Conservation (phyloP, 1,140 invertebrate genomes). For the Drosophila arawakana region DNA sequence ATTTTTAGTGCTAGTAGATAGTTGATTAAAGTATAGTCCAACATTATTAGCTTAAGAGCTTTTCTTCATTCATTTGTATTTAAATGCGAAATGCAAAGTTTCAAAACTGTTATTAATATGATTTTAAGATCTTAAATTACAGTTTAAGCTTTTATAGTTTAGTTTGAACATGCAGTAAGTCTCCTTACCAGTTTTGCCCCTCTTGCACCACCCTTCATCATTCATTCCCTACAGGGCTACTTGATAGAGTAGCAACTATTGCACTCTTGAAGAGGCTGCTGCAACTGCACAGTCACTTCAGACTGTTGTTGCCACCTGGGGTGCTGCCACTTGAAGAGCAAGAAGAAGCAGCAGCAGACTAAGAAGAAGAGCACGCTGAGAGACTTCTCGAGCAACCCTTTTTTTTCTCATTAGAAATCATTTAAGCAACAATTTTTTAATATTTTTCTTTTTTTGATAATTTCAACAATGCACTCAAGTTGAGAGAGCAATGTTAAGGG, state of each 20-base stretch:
- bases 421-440: slow-evolving; percentile 68
- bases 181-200: background rate
- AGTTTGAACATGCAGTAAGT: too few species aligned
- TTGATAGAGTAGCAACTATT: slow-evolving; percentile 7
- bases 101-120: too few species aligned
- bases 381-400: slow-evolving; percentile 37
- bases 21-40: too few species aligned
- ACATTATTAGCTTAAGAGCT: too few species aligned
- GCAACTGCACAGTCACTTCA: slow-evolving; percentile 24
- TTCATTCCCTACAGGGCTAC: background rate
- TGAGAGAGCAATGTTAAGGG: slow-evolving; percentile 48
- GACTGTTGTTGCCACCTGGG: slow-evolving; percentile 36
- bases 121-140: too few species aligned
- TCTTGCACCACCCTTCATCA: too few species aligned
- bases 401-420: slow-evolving; percentile 67
- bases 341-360: background rate
- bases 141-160: too few species aligned
- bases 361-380: background rate
- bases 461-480: slow-evolving; percentile 50
- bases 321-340: slow-evolving; percentile 35
- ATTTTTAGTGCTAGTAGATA: too few species aligned
- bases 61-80: too few species aligned
- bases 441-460: slow-evolving; percentile 16
- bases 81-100: too few species aligned
- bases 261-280: background rate